These are phyloP conservation scores for Tachysurus fulvidraco DNA, from an alignment of 2,113 vertebrate species.

Conservation along the genomic window DNA sequence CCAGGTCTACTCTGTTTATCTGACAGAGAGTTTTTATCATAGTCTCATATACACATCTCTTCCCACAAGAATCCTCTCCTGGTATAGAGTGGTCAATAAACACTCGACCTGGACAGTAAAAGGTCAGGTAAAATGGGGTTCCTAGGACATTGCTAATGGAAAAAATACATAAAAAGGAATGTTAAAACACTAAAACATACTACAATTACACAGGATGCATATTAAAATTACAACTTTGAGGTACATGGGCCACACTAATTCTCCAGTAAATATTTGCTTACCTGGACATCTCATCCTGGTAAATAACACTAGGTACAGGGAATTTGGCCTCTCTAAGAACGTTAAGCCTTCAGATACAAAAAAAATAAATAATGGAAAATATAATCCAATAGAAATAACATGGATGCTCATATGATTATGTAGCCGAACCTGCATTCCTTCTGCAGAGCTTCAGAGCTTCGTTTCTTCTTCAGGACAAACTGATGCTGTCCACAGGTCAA, in stretches of 20 bases:
- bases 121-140: constrained; percentile 78
- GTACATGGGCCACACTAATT: neutral
- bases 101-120: constrained; percentile 70
- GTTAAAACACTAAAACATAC: neutral
- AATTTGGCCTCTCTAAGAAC: constrained; percentile 70
- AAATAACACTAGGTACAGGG: constrained; percentile 76
- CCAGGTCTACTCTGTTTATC: constrained; percentile 74
- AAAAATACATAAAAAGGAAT: neutral
- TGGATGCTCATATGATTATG: neutral
- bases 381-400: neutral
- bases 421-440: constrained; percentile 76
- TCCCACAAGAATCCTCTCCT: constrained; percentile 56
- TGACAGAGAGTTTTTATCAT: constrained; percentile 73
- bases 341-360: constrained; percentile 70
- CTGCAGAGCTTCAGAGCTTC: constrained; percentile 57
- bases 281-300: constrained; percentile 77
- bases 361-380: neutral
- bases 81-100: constrained; percentile 71
- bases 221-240: neutral
- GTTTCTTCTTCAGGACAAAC: constrained; percentile 78
- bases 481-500: constrained; percentile 61
- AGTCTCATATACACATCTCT: constrained; percentile 68
- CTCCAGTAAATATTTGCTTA: constrained; percentile 53
- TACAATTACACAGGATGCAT: neutral
- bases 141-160: constrained; percentile 68